phyloP scores from a whole-genome alignment of 2,797 vertebrate species.

The Sebastes iracundus region DNA sequence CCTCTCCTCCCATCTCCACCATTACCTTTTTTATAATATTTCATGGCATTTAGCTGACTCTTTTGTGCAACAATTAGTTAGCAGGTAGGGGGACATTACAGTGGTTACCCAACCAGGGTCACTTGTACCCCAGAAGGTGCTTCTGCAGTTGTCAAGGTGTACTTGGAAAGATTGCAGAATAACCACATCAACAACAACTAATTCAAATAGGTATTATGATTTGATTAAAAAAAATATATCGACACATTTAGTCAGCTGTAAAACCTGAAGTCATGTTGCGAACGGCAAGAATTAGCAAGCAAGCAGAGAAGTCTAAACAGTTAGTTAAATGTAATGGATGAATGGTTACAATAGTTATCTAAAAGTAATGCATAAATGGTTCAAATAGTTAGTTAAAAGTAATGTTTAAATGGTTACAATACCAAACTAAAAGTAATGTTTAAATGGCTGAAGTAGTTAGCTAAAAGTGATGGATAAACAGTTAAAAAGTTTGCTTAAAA shows the following conservation, averaged over 20 bases:
- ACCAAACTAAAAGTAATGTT: background rate
- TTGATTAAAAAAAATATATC: background rate
- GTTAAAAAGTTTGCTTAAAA: background rate
- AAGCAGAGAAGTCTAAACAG: background rate
- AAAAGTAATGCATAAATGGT: background rate
- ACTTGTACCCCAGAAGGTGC: background rate
- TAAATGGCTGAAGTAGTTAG: background rate
- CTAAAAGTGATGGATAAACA: background rate
- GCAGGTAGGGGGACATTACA: background rate
- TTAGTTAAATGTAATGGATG: background rate
- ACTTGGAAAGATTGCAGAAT: background rate
- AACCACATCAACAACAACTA: background rate
- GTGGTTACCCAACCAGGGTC: background rate
- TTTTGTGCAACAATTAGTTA: conserved; percentile 26
- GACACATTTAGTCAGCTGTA: background rate
- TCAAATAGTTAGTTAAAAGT: background rate
- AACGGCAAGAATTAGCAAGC: background rate
- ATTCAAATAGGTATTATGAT: background rate
- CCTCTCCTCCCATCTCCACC: conserved; percentile 27
- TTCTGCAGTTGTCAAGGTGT: background rate
- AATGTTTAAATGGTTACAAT: background rate
- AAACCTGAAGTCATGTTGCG: background rate
- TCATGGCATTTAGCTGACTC: conserved; percentile 12
- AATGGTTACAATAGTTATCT: background rate
- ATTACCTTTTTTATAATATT: conserved; percentile 30